These are phyloP conservation scores for Lasioglossum oenotherae DNA, from an alignment of 2,888 invertebrate species.

Conservation along the genomic window DNA sequence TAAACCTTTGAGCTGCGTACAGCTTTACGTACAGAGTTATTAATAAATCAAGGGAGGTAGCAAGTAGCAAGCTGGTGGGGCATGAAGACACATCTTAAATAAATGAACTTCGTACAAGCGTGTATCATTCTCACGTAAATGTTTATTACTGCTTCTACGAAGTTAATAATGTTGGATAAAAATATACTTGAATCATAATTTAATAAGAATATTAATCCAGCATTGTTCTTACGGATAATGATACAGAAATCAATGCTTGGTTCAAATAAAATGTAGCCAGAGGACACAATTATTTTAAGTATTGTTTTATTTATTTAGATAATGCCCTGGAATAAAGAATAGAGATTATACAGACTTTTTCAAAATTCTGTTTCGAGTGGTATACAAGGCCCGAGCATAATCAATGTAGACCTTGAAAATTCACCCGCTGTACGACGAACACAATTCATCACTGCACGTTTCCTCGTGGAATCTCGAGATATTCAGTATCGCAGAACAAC, in stretches of 20 bases:
- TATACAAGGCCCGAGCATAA: background rate
- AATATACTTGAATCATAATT: background rate
- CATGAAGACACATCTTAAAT: background rate
- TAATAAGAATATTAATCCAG: background rate
- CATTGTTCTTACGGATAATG: background rate
- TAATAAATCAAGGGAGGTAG: constrained; percentile 6
- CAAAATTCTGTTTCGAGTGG: background rate
- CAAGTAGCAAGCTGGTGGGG: background rate
- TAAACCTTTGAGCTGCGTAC: constrained; percentile 16
- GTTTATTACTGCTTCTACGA: background rate
- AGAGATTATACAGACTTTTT: background rate
- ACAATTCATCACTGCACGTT: constrained; percentile 22
- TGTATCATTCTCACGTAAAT: background rate
- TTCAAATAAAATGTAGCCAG: background rate
- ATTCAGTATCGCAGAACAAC: constrained; percentile 6
- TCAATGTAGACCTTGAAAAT: background rate
- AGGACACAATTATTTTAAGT: background rate
- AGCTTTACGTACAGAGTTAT: background rate
- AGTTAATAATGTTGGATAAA: background rate
- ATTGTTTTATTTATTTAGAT: background rate
- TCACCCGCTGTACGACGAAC: background rate
- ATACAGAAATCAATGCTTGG: background rate
- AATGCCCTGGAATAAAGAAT: background rate
- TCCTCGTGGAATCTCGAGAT: constrained; percentile 13
- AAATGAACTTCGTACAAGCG: background rate